phyloP scores from a whole-genome alignment of 2,888 invertebrate species.

The Lagria hirta region DNA sequence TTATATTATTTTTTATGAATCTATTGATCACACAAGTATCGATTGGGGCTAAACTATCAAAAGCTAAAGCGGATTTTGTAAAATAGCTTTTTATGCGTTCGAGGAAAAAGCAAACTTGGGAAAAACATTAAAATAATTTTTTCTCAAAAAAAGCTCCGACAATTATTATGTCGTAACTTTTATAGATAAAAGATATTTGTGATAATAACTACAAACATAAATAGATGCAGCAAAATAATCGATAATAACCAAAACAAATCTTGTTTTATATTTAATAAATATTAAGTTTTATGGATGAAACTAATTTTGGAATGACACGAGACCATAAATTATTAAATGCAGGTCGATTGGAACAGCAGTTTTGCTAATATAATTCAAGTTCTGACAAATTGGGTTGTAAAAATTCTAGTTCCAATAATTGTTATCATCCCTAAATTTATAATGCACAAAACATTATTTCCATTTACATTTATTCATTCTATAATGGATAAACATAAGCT shows the following conservation, averaged over 20 bases:
- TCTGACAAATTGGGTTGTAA: no score
- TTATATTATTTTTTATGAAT: conserved; percentile 18
- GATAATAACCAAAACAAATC: conserved; percentile 34
- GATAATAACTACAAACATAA: conserved; percentile 10
- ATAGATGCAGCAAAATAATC: conserved; percentile 23
- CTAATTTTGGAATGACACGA: conserved; percentile 38
- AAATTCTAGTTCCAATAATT: no score
- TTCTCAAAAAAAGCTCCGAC: conserved; percentile 5
- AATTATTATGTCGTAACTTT: conserved; percentile 2
- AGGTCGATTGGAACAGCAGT: no score
- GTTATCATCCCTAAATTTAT: no score
- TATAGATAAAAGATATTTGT: neutral
- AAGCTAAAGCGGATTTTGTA: conserved; percentile 9
- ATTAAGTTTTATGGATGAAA: conserved; percentile 33
- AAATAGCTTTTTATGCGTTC: conserved; percentile 11
- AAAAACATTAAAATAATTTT: conserved; percentile 7
- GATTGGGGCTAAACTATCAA: conserved; percentile 14
- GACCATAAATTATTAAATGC: conserved; percentile 17
- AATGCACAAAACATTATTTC: no score
- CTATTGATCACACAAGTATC: conserved; percentile 14
- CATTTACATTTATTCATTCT: no score
- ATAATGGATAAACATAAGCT: no score
- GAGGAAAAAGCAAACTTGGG: conserved; percentile 6
- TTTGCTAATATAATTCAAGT: no score
- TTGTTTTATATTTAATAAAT: conserved; percentile 37